phyloP scores from a whole-genome alignment of 2,797 vertebrate species.

The Alcedo quadribrachys region DNA sequence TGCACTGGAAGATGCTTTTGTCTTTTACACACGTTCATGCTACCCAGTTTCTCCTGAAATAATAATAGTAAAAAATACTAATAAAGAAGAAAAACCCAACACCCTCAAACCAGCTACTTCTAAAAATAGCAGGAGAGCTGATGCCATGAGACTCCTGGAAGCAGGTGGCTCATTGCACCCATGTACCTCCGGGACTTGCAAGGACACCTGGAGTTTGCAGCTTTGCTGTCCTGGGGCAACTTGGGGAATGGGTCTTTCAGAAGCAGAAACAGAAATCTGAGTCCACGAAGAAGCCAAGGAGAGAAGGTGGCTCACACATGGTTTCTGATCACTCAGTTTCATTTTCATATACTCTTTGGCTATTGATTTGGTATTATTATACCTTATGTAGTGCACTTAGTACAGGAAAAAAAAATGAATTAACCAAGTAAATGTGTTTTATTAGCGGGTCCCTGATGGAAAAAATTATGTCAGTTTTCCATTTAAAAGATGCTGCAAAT shows the following conservation, averaged over 20 bases:
- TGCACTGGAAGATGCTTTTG: background rate
- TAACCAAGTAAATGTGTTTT: slow-evolving; percentile 27
- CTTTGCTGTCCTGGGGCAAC: background rate
- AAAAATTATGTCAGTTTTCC: slow-evolving; percentile 48
- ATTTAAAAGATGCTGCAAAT: slow-evolving; percentile 40
- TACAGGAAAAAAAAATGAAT: slow-evolving; percentile 25
- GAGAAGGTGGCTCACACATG: background rate
- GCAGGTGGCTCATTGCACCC: background rate
- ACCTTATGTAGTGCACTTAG: slow-evolving; percentile 42
- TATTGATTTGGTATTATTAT: slow-evolving; percentile 42
- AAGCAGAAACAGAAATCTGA: background rate
- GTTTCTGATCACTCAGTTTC: slow-evolving; percentile 2
- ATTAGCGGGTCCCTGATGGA: slow-evolving; percentile 10
- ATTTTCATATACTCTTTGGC: slow-evolving; percentile 31
- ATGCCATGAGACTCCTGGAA: background rate
- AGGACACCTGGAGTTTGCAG: background rate
- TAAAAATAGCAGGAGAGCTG: background rate
- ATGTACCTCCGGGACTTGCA: background rate
- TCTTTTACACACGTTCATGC: background rate
- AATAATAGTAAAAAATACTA: background rate
- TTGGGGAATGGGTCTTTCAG: background rate
- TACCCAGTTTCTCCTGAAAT: background rate
- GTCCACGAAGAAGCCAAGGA: background rate
- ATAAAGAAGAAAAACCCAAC: background rate
- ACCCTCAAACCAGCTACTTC: background rate